phyloP scores from a whole-genome alignment of 1,140 invertebrate genomes.

The Thaumetopoea pityocampa region DNA sequence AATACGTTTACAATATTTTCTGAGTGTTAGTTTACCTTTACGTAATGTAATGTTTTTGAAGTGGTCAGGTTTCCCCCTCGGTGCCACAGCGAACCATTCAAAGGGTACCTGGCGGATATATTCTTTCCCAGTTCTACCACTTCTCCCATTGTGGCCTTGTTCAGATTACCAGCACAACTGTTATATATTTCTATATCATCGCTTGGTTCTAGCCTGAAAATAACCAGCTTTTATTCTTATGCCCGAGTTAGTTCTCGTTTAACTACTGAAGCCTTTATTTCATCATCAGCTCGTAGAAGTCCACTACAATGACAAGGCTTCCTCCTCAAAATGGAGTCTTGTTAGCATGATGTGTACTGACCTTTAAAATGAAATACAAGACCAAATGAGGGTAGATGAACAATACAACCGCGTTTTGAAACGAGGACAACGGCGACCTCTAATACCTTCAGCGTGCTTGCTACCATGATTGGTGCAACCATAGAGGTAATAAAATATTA shows the following conservation, averaged over 20 bases:
- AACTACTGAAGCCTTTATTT: neutral
- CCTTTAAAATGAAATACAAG: too few relatives aligned
- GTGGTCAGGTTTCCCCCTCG: slow-evolving; percentile 75
- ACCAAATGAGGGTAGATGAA: too few relatives aligned
- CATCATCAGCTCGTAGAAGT: neutral
- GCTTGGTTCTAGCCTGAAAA: slow-evolving; percentile 31
- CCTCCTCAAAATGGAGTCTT: too few relatives aligned
- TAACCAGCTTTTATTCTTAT: neutral
- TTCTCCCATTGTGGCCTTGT: slow-evolving; percentile 81
- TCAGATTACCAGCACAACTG: slow-evolving; percentile 79
- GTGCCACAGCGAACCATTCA: slow-evolving; percentile 83
- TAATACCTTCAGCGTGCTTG: too few relatives aligned
- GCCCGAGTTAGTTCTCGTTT: neutral
- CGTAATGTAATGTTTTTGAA: slow-evolving; percentile 72
- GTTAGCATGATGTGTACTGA: too few relatives aligned
- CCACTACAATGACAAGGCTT: too few relatives aligned
- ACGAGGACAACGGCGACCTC: too few relatives aligned
- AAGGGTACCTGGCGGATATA: slow-evolving; percentile 75
- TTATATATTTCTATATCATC: slow-evolving; percentile 80
- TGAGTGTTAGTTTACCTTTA: too few relatives aligned
- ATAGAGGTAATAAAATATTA: too few relatives aligned
- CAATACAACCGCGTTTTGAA: too few relatives aligned
- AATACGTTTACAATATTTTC: too few relatives aligned
- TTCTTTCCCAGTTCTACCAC: slow-evolving; percentile 75
- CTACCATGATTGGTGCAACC: too few relatives aligned